These are phyloP conservation scores for Bombus polaris DNA, from an alignment of 1,140 invertebrate genomes.

Conservation along the genomic window DNA sequence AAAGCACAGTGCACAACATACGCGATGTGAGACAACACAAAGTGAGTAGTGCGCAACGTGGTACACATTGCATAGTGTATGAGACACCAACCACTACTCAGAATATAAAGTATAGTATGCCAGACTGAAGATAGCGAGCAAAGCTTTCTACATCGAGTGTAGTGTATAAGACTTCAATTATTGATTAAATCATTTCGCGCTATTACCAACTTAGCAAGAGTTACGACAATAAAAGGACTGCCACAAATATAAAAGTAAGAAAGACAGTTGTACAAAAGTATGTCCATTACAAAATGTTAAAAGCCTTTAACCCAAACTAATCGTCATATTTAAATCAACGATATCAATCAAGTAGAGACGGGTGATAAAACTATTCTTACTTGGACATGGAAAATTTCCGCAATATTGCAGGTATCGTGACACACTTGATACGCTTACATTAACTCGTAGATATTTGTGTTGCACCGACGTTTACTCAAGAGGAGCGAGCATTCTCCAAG, in stretches of 20 bases:
- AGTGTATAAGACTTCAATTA: background rate
- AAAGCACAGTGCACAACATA: background rate
- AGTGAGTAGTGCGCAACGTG: background rate
- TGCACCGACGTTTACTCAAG: constrained; percentile 1
- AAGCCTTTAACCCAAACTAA: background rate
- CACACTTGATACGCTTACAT: constrained; percentile 27
- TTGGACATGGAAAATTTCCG: background rate
- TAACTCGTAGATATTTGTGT: constrained; percentile 10
- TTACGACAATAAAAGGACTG: too few species aligned
- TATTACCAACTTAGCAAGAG: too few species aligned
- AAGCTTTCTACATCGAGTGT: background rate
- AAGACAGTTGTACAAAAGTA: background rate
- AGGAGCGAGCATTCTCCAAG: background rate
- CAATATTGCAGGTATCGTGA: background rate
- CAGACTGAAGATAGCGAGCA: background rate
- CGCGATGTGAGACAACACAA: background rate
- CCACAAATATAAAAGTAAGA: background rate
- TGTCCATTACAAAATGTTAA: background rate
- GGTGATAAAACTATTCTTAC: background rate
- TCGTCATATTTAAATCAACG: background rate
- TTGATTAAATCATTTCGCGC: background rate
- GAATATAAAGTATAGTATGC: background rate
- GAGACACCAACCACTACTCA: constrained; percentile 3
- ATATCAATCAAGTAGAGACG: background rate
- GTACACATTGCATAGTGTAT: constrained; percentile 18